phyloP scores from a whole-genome alignment of 2,888 invertebrate species.

The Platycheirus albimanus region DNA sequence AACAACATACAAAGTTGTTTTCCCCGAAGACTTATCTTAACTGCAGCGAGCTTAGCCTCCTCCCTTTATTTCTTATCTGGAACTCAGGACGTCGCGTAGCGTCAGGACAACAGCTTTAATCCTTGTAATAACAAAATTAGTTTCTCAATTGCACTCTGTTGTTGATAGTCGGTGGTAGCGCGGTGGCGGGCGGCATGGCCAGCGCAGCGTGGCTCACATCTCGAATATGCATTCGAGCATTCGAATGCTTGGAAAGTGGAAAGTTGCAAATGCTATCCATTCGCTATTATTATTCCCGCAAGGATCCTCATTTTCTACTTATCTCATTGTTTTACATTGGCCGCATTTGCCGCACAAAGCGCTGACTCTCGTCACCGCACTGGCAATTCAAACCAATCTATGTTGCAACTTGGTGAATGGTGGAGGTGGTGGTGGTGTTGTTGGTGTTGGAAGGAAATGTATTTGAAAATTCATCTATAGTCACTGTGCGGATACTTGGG shows the following conservation, averaged over 20 bases:
- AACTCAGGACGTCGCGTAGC: too few species aligned
- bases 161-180: background rate
- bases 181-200: background rate
- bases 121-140: constrained; percentile 64
- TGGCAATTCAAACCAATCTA: constrained; percentile 59
- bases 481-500: constrained; percentile 9
- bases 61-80: constrained; percentile 55
- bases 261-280: constrained; percentile 63
- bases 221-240: background rate
- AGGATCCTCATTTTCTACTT: constrained; percentile 74
- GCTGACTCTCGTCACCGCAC: constrained; percentile 49
- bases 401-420: too few species aligned
- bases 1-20: background rate
- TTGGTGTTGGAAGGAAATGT: background rate
- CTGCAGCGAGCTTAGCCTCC: constrained; percentile 46
- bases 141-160: constrained; percentile 60
- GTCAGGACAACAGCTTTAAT: constrained; percentile 52
- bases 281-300: constrained; percentile 65
- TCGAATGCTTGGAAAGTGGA: constrained; percentile 1
- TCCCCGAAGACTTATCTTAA: constrained; percentile 44
- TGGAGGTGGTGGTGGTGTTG: background rate
- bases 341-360: constrained; percentile 67
- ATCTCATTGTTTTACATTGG: constrained; percentile 74
- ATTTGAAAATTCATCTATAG: constrained; percentile 62
- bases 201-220: background rate